Conservation (phyloP, 2,888 invertebrate species). For the Pycnomerus fuliginosus region DNA sequence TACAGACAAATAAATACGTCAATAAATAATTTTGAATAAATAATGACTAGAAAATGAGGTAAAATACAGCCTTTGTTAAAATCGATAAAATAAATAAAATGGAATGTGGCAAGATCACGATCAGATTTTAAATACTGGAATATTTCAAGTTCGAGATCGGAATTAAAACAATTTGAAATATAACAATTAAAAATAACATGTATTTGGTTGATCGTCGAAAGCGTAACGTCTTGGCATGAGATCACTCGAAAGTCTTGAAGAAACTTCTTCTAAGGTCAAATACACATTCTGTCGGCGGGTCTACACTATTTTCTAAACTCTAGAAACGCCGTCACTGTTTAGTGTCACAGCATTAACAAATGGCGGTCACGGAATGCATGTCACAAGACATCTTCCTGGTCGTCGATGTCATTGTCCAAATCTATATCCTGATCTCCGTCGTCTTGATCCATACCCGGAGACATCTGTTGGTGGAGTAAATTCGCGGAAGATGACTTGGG, state of each 20-base stretch:
- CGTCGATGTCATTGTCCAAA: conserved; percentile 58
- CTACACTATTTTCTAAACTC: conserved; percentile 42
- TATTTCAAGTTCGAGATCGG: too few species aligned
- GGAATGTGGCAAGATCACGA: too few species aligned
- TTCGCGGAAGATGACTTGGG: conserved; percentile 58
- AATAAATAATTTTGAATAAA: conserved; percentile 21
- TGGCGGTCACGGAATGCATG: conserved; percentile 54
- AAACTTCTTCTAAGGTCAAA: conserved; percentile 20
- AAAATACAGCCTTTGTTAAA: conserved; percentile 24
- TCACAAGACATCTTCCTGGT: conserved; percentile 61
- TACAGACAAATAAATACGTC: conserved; percentile 18
- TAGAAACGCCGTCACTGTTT: conserved; percentile 42
- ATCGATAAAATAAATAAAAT: too few species aligned
- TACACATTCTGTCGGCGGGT: conserved; percentile 33
- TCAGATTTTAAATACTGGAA: too few species aligned
- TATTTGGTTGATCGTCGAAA: conserved; percentile 9
- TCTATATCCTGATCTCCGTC: conserved; percentile 53
- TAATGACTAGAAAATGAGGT: conserved; percentile 35
- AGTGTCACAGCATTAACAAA: conserved; percentile 54
- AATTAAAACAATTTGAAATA: too few species aligned
- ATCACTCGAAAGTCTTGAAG: conserved; percentile 16
- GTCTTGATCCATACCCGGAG: conserved; percentile 52
- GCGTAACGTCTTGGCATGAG: conserved; percentile 12
- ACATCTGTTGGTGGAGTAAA: conserved; percentile 51
- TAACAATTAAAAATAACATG: conserved; percentile 13